Conservation (phyloP, 2,797 vertebrate species). For the Yasuhikotakia modesta region DNA sequence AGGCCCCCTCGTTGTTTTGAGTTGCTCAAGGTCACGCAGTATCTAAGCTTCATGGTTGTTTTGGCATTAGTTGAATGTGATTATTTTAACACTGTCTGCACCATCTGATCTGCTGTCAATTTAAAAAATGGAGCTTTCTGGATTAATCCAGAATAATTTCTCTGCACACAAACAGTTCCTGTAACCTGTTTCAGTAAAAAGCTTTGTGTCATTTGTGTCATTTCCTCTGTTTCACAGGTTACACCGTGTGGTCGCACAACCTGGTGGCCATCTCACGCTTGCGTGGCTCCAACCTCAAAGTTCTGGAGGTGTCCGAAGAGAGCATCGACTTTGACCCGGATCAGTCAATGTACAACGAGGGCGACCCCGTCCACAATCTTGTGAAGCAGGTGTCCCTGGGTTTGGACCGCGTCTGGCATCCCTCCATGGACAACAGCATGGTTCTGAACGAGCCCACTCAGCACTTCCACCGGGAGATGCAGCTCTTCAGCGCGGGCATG, state of each 20-base stretch:
- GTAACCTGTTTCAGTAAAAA: too few relatives aligned
- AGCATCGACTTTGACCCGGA: constrained; percentile 98
- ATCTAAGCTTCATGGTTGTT: too few relatives aligned
- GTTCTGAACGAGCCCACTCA: constrained; percentile 94
- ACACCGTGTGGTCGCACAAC: constrained; percentile 97
- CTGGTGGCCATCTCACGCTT: constrained; percentile 96
- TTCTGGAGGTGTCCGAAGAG: constrained; percentile 94
- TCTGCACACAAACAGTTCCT: not conserved
- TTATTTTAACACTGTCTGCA: not conserved
- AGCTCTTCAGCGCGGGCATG: constrained; percentile 93
- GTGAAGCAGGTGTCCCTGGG: constrained; percentile 96
- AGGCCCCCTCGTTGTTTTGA: too few relatives aligned
- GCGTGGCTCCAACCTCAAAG: constrained; percentile 89
- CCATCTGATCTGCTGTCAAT: not conserved
- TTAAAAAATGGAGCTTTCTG: not conserved
- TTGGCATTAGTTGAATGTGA: not conserved
- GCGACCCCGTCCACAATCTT: constrained; percentile 93
- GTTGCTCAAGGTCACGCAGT: too few relatives aligned
- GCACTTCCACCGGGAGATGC: constrained; percentile 96
- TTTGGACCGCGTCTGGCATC: constrained; percentile 91
- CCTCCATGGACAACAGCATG: constrained; percentile 89
- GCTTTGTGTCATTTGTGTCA: too few relatives aligned
- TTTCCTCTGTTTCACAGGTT: constrained; percentile 75
- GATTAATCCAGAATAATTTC: not conserved
- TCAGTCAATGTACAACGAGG: constrained; percentile 88